Base-by-base conservation (phyloP, 1,140 invertebrate species). In the Zaprionus vittiger region DNA sequence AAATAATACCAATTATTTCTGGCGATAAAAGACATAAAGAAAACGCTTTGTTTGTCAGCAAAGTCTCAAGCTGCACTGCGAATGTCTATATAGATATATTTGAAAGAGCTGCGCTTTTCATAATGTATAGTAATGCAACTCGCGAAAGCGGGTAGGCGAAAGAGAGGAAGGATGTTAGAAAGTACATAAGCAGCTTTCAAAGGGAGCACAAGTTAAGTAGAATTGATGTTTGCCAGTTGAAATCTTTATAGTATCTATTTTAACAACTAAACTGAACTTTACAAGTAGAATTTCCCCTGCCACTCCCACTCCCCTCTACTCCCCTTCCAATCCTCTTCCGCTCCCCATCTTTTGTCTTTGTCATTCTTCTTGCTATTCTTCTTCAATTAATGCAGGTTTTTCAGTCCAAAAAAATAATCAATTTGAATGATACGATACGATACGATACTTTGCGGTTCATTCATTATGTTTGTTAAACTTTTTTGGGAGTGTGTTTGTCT, bases 381-480 rank as follows among this genome's bases (percentile, higher is more conserved):
- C 41, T 47, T 9, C 20, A 52, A 52, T 52, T 52, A 52, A 22
- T 52, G 47, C 47, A 12, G 47, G n/a, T 37, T 14, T 34, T 57
- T 49, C 31, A 34, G 31, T 9, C 9, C 9, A 34, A 15, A 63
- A 15, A 37, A 52, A 60, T 44, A 64, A 75, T 64, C 60, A 71
- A 72, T 77, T 65, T 66, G n/a, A 76, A 72, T 60, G 56, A 44
- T 44, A 22, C 47, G 20, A 11, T 34, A 34, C 31, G 47, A 31
- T 37, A 20, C 47, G 31, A 44, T 61, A 57, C 67, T 75, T 57
- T 37, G 44, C 28, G 73, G 67, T 54, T 63, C 38, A 55, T 70
- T 54, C 67, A 70, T 57, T 49, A 22, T 63, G 41, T 41, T 67
- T 61, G 63, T 73, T 66, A 67, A 49, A 41, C 26, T 37, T 56